Evolutionary conservation across 2,888 invertebrate genomes (phyloP), one percentile per base, ranked within the genome.

Genomic region (Apamea epomidion): DNA sequence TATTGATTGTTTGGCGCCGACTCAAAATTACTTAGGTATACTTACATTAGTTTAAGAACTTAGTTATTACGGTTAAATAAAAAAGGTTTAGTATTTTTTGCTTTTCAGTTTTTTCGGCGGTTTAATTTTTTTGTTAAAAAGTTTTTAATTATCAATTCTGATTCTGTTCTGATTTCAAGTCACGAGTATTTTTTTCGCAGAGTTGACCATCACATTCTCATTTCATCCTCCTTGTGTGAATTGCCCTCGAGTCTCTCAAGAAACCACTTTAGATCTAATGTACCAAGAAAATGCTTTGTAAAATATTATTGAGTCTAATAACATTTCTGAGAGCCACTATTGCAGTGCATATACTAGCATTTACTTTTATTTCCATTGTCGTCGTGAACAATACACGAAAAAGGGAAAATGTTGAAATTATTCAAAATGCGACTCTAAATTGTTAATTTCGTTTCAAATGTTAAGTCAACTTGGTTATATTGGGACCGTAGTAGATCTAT

Each of bases 281-380:
- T 58, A 45, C 54, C 18, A 58, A 78, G 68, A 81, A 82, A 79
- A 73, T 64, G 68, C 65, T 73, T 65, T 67, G 68, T 80, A 70
- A 79, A 85, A 85, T 80, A 83, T 74, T 76, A 82, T 80, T 58
- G 51, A 80, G n/a, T 48, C 14, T 67, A 77, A 80, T 76, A 72
- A 69, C 37, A 48, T 68, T 64, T 45, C 21, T 67, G 32, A 70
- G 16, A 76, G 58, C 42, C 51, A 67, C 54, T 83, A 71, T 67
- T 79, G 81, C 78, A 78, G 68, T 81, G 76, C 42, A 58, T 82
- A 80, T 21, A 73, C 73, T 76, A 68, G 16, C 73, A 70, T 88
- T 84, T 48, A 64, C 32, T 80, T 87, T 85, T 74, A 85, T 82
- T 70, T 67, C 73, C 48, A 72, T 76, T 75, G 72, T 85, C 25